Evolutionary conservation across 2,888 invertebrate species (phyloP), one percentile per base, ranked within the genome.

Genomic region (Urechis unicinctus): DNA sequence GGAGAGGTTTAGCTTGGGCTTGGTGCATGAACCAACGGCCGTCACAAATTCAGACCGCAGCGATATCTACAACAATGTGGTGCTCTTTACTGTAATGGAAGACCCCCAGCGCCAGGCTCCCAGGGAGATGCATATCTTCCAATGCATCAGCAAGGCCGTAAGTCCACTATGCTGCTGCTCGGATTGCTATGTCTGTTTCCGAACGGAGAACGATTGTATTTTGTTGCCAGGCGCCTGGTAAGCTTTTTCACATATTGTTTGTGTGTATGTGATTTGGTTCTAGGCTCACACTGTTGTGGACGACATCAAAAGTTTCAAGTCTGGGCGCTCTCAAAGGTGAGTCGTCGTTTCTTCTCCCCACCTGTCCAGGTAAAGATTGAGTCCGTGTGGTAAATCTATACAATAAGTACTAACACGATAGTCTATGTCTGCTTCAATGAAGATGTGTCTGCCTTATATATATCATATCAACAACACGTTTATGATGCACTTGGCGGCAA

Each of bases 51-150:
- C 89, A 52, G 95, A 96, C 79, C 91, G 92, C 3, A 90, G 91
- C 80, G 97, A 98, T 80, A 86, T 95, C 75, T 98, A 97, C 83
- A 97, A 97, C 82, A 98, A 98, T 80, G 92, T 98, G 74, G 83
- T 98, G 71, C 90, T 98, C 31, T 98, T 98, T 81, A 92, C 95
- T 66, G 94, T 97, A 24, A 24, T 86, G 4, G 89, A 85, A 61
- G 86, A 83, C 60, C 74, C 78, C n/a, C 72, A 70, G 50, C 51
- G 48, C 25, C 50, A 43, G 13, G 26, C 67, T 3, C 70, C 72
- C 53, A 71, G 92, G 3, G 97, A 98, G 82, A 95, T 98, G 88
- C 98, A 98, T 81, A 97, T 98, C 77, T 84, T 84, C 81, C 93
- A 92, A 48, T 52, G 52, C 36, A 44, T 54, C 21, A 28, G 45